phyloP scores from a whole-genome alignment of 2,888 invertebrate genomes.

The Aphodius sticticus region DNA sequence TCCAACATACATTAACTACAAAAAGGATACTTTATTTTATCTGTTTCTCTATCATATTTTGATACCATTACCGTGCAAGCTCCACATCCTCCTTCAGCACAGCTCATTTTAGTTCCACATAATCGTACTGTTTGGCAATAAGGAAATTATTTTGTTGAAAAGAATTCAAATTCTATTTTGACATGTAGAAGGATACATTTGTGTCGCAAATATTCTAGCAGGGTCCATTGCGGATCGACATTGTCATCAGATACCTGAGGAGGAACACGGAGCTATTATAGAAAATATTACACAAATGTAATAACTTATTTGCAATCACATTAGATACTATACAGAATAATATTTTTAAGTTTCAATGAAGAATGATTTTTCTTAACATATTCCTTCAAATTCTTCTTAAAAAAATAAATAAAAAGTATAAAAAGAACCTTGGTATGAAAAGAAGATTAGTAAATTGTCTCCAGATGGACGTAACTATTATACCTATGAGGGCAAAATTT shows the following conservation, averaged over 20 bases:
- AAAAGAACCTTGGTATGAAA: no score
- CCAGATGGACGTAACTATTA: no score
- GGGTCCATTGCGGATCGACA: conserved; percentile 84
- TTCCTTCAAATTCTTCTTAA: no score
- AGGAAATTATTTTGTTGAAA: conserved; percentile 8
- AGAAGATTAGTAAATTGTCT: no score
- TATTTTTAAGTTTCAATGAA: no score
- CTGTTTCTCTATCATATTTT: conserved; percentile 66
- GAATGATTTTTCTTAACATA: no score
- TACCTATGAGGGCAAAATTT: no score
- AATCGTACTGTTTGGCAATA: conserved; percentile 66
- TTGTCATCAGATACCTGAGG: conserved; percentile 75
- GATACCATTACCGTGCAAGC: conserved; percentile 95
- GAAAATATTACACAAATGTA: no score
- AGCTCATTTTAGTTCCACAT: conserved; percentile 90
- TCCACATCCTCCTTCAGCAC: conserved; percentile 94
- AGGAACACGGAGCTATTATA: conserved; percentile 41
- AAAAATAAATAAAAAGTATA: no score
- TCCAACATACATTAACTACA: background rate
- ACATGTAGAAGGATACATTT: conserved; percentile 64
- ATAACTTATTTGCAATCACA: no score
- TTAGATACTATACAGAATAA: no score
- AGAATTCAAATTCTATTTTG: background rate
- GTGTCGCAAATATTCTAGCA: conserved; percentile 81
- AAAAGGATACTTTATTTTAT: conserved; percentile 65